These are phyloP conservation scores for Martes martes DNA, from an alignment of 2,113 vertebrate genomes.

Conservation along the genomic window DNA sequence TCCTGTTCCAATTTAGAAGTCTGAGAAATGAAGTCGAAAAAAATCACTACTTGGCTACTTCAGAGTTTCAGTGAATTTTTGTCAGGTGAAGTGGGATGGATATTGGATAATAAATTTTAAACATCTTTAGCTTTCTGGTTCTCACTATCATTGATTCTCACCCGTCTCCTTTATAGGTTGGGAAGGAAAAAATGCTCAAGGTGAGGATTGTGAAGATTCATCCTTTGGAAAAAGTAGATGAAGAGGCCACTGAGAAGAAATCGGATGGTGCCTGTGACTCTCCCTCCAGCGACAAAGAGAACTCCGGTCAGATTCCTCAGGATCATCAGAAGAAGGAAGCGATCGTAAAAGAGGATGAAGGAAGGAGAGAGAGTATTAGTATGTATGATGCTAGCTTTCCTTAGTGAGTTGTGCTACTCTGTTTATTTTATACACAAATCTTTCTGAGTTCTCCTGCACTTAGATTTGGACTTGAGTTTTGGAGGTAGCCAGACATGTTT, in stretches of 20 bases:
- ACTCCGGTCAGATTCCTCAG: constrained; percentile 88
- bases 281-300: constrained; percentile 98
- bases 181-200: constrained; percentile 92
- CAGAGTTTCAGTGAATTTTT: background rate
- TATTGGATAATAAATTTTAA: background rate
- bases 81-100: background rate
- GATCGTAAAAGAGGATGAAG: constrained; percentile 89
- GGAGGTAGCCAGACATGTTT: background rate
- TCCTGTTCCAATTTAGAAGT: background rate
- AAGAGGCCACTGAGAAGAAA: constrained; percentile 91
- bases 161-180: constrained; percentile 82
- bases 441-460: background rate
- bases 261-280: constrained; percentile 94
- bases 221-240: constrained; percentile 89
- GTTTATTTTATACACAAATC: background rate
- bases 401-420: background rate
- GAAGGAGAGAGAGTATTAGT: constrained; percentile 91
- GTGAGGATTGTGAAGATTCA: constrained; percentile 93
- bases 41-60: background rate
- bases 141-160: background rate
- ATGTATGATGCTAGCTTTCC: constrained; percentile 78
- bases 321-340: constrained; percentile 92
- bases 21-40: constrained; percentile 1
- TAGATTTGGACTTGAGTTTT: background rate
- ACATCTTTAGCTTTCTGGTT: background rate